These are phyloP conservation scores for Gryllus bimaculatus DNA, from an alignment of 1,140 invertebrate genomes.

Conservation along the genomic window DNA sequence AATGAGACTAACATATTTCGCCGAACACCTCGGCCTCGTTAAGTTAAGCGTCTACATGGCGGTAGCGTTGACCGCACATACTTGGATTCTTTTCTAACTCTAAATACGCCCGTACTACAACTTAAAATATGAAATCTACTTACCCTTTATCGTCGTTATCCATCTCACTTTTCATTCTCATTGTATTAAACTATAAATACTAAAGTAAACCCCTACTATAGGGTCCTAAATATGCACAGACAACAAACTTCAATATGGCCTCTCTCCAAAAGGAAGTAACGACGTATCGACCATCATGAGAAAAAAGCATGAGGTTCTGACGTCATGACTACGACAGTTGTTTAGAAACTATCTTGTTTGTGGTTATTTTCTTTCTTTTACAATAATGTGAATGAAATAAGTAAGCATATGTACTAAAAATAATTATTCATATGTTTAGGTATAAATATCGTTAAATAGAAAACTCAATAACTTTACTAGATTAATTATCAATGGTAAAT, in stretches of 20 bases:
- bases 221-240: not conserved
- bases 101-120: not conserved
- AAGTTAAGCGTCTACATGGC: constrained; percentile 26
- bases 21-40: constrained; percentile 13
- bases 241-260: constrained; percentile 17
- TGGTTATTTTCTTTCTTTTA: not conserved
- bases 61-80: not conserved
- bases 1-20: too few relatives aligned
- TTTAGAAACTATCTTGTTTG: not conserved
- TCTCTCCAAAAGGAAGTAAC: constrained; percentile 8
- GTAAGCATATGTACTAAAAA: not conserved
- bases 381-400: not conserved
- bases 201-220: not conserved
- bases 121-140: constrained; percentile 23
- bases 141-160: constrained; percentile 47
- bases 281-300: constrained; percentile 7
- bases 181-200: constrained; percentile 35
- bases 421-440: not conserved
- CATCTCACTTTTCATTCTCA: constrained; percentile 47
- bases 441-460: not conserved
- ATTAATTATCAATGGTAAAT: too few relatives aligned
- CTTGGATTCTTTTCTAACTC: too few relatives aligned
- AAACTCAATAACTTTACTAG: too few relatives aligned
- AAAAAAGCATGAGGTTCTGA: not conserved
- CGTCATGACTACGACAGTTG: constrained; percentile 2